Percentiles rank a stretch among this genome's conserved stretches.
These are phyloP conservation scores for Saimiri boliviensis DNA, from an alignment of 2,113 vertebrate species.

Conservation along the genomic window DNA sequence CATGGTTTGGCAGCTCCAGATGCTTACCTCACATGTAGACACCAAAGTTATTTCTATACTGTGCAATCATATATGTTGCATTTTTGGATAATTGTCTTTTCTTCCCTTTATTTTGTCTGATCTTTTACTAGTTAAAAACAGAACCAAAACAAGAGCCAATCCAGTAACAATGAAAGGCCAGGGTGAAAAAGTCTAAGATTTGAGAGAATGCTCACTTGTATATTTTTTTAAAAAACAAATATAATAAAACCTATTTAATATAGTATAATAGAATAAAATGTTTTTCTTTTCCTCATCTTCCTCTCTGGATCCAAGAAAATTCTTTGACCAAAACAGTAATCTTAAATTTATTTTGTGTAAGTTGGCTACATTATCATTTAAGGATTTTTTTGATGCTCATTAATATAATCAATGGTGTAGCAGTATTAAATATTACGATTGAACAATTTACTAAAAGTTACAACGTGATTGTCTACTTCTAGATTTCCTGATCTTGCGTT, in stretches of 20 bases:
- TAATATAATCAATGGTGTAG: not conserved
- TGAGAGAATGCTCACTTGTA: not conserved
- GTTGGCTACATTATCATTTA: constrained; percentile 26
- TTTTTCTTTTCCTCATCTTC: constrained; percentile 48
- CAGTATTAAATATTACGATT: not conserved
- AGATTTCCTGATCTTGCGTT: not conserved
- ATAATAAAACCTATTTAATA: constrained; percentile 27
- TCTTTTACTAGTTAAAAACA: not conserved
- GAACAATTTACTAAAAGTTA: not conserved
- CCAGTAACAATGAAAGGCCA: not conserved
- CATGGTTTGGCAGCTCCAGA: accelerated
- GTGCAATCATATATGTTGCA: accelerated
- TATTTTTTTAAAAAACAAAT: not conserved
- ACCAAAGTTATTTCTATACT: not conserved
- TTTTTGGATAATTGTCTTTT: not conserved
- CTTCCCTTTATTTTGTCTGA: not conserved
- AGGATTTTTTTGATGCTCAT: not conserved
- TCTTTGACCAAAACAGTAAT: constrained; percentile 41
- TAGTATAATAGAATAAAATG: constrained; percentile 42
- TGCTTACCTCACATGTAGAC: not conserved
- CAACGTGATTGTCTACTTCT: not conserved
- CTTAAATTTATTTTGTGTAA: constrained; percentile 52
- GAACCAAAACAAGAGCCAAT: not conserved
- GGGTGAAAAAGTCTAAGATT: not conserved
- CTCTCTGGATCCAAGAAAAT: constrained; percentile 8